Conservation (phyloP, 2,113 vertebrate genomes). For the Papio anubis region DNA sequence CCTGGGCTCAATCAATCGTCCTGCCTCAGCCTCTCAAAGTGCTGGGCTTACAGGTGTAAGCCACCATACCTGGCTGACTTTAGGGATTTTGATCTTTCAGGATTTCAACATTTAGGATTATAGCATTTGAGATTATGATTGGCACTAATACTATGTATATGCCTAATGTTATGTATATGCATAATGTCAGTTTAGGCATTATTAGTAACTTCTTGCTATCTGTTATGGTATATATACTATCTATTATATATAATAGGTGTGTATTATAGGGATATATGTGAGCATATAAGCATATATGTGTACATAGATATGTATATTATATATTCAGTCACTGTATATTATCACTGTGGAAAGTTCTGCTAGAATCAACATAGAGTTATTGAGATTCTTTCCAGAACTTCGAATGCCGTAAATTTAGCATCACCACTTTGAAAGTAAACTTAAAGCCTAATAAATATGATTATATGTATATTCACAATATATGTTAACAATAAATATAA, state of each 20-base stretch:
- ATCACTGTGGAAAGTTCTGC: neutral
- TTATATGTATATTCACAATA: neutral
- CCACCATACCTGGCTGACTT: too few species aligned
- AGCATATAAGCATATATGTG: neutral
- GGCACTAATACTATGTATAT: neutral
- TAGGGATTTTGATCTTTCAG: neutral
- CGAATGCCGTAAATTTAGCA: neutral
- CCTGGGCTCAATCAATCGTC: too few species aligned
- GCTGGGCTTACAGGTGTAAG: too few species aligned
- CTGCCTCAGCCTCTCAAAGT: too few species aligned
- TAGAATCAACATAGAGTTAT: slow-evolving; percentile 28
- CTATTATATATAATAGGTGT: neutral
- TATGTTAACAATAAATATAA: neutral
- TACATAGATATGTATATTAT: neutral
- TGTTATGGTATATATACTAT: neutral
- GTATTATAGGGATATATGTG: neutral
- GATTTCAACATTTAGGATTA: neutral
- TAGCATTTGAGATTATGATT: neutral
- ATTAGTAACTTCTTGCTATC: neutral
- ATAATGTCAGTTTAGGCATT: neutral
- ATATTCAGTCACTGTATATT: neutral
- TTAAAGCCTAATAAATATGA: neutral
- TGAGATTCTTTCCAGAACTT: neutral
- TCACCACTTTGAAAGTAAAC: neutral
- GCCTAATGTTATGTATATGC: neutral